Base-by-base conservation (phyloP, 2,888 invertebrate species). In the Pseudeuparius sepicola region DNA sequence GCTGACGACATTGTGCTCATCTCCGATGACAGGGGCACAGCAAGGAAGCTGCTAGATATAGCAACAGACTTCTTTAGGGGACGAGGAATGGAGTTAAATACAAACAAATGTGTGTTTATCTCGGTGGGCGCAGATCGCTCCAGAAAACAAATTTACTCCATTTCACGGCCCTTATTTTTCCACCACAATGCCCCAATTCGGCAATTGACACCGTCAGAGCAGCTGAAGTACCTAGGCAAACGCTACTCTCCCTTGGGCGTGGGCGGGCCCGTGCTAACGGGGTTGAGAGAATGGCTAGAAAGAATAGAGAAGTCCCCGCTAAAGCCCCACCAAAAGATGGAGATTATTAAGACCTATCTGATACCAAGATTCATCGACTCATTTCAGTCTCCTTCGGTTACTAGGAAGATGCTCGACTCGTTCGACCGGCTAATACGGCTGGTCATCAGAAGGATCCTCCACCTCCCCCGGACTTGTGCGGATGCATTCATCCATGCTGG, bases 1-100 rank as follows among this genome's bases (percentile, higher is more conserved):
- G 43, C 41, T 2, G 45, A 45, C 15, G 43, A 45, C 15, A 26
- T 44, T 4, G 14, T 42, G 1, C 14, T 42, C 3, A 16, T 40
- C 4, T 11, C 34, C 1, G 35, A 34, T 3, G 24, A 11, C 7
- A 13, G 4, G 2, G 17, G 12, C 4, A 6, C n/a, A 3, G 32
- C 32, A 4, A 15, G 14, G 4, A 7, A 6, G 6, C n/a, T 12
- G 1, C 25, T 38, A 2, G 18, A 4, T 3, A 6, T 4, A 1
- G 25, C 27, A 4, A 4, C 2, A 6, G 11, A 20, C 4, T 40
- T 28, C 13, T 36, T 40, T 15, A 20, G 25, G 9, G 10, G 12
- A 5, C 14, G 39, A 9, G 39, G 39, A 10, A 40, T 36, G 39
- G 12, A 14, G 1, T 7, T 40, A 2, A 40, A 40, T 12, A 11